Conservation (phyloP, 2,113 vertebrate genomes). For the Callipepla squamata region DNA sequence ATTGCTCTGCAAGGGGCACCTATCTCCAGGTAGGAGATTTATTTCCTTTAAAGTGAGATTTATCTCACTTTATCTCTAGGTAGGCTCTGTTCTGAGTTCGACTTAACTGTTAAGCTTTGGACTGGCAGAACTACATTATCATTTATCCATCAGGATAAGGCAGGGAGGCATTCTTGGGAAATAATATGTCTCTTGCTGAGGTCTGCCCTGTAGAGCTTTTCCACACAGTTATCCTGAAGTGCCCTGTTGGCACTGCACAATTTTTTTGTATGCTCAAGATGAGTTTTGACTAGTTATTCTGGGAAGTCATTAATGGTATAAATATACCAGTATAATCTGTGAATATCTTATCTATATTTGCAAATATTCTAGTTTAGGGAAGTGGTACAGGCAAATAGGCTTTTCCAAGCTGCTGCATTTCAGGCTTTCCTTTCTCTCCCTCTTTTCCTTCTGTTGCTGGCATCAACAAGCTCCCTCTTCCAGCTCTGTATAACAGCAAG, state of each 20-base stretch:
- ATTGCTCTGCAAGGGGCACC: not conserved
- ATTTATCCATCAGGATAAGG: not conserved
- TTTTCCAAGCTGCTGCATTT: not conserved
- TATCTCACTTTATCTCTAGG: conserved; percentile 9
- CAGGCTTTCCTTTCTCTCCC: not conserved
- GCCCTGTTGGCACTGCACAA: not conserved
- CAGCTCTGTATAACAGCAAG: not conserved
- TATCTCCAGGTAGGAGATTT: conserved; percentile 3
- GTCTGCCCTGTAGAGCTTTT: not conserved
- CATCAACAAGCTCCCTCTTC: not conserved
- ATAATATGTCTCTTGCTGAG: not conserved
- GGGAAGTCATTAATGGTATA: not conserved
- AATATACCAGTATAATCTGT: not conserved
- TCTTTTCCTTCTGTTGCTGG: not conserved
- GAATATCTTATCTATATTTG: not conserved
- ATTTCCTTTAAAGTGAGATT: not conserved
- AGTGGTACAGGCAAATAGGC: not conserved
- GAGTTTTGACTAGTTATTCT: not conserved
- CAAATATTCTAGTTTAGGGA: not conserved
- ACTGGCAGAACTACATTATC: not conserved
- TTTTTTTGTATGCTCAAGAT: not conserved
- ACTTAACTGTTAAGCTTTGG: not conserved
- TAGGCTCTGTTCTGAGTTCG: not conserved
- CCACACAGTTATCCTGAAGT: not conserved
- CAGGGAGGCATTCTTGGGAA: not conserved